Base-by-base conservation (phyloP, 2,888 invertebrate species). In the Urechis unicinctus region DNA sequence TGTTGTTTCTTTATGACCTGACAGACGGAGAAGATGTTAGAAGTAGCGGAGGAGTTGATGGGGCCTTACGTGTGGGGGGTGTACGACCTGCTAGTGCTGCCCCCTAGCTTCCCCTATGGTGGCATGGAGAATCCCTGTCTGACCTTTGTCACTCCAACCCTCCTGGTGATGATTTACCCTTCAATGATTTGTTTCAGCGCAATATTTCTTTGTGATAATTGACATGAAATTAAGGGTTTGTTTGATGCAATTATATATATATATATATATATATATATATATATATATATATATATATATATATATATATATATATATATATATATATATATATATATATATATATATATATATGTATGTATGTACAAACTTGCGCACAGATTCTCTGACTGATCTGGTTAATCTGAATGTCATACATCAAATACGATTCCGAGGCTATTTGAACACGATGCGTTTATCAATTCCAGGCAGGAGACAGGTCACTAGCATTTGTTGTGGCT, bases 101-200 rank as follows among this genome's bases (percentile, higher is more conserved):
- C 95, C 0, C 91, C 94, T 0, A 88, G 88, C 62, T 96, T 95
- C 81, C 92, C 95, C 0, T 94, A 86, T 74, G 95, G 95, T 1
- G 95, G 95, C 24, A 96, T 96, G 95, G 95, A 96, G 79, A 95
- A 96, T 81, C 95, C 95, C 0, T 94, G 94, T 74, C 79, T 96
- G 50, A 95, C 94, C 0, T 96, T 96, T 79, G 88, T 94, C 2
- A 94, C 95, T 0, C 95, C 95, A 2, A 94, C 95, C 0, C 72
- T 94, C 50, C 79, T 96, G 81, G 88, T 88, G 75, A 82, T 81
- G 47, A 17, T 24, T 36, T n/a, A 72, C 28, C n/a, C n/a, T n/a
- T n/a, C n/a, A n/a, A n/a, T n/a, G n/a, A n/a, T n/a, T n/a, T n/a
- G n/a, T n/a, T n/a, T n/a, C n/a, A n/a, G n/a, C n/a, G n/a, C n/a